A percentile compares a stretch with the other conserved stretches of the same genome.
Conservation (phyloP, 2,888 invertebrate species). For the Megalurothrips usitatus region DNA sequence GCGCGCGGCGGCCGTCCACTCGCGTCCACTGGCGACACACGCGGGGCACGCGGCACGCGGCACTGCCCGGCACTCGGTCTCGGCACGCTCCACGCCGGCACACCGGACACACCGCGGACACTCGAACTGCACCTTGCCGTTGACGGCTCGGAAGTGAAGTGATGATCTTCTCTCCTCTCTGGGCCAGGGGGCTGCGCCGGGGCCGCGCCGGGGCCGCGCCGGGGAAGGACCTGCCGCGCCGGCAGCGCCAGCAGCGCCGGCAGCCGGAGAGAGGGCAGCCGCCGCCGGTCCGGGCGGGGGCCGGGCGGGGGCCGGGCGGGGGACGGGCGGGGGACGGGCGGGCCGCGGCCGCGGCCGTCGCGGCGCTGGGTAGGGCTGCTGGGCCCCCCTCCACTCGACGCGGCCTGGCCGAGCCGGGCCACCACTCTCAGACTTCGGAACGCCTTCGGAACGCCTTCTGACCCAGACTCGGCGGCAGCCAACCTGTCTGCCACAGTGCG, state of each 20-base stretch:
- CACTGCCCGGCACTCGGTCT: not conserved
- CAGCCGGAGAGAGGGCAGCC: not conserved
- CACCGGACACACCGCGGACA: not conserved
- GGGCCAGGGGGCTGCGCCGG: too few species aligned
- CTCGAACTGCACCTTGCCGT: conserved; percentile 18
- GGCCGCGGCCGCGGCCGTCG: not conserved
- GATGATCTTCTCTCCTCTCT: not conserved
- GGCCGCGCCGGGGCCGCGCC: not conserved
- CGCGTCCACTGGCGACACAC: not conserved
- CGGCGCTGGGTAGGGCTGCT: not conserved
- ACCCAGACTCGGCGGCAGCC: conserved; percentile 9
- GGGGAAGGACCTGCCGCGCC: not conserved
- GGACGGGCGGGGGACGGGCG: conserved; percentile 4
- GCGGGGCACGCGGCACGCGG: not conserved
- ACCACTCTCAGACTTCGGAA: not conserved
- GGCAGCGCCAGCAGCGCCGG: too few species aligned
- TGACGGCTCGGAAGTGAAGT: conserved; percentile 19
- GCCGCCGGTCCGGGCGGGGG: not conserved
- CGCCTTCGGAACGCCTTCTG: conserved; percentile 21
- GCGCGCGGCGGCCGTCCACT: not conserved
- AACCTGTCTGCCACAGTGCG: not conserved
- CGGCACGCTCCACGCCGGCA: not conserved
- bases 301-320: not conserved
- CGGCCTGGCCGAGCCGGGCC: not conserved
- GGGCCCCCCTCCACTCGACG: not conserved